Percentiles rank a stretch among this genome's conserved stretches.
These are phyloP conservation scores for Oreotrochilus melanogaster DNA, from an alignment of 2,113 vertebrate species.

Conservation along the genomic window DNA sequence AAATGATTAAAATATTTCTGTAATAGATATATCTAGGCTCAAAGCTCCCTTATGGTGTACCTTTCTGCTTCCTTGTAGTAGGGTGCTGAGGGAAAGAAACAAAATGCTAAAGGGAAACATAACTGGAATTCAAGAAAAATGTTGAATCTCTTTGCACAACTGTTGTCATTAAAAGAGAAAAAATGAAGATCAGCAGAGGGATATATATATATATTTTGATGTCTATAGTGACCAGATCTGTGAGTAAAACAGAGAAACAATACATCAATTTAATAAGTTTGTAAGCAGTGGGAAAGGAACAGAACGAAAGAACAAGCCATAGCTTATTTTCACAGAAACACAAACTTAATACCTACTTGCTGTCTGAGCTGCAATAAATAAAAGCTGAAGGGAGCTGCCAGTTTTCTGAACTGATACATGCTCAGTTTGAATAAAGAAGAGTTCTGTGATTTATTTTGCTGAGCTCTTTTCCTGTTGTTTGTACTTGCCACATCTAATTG, in stretches of 20 bases:
- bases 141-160: neutral
- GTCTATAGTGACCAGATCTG: neutral
- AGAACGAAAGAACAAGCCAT: neutral
- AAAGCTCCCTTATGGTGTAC: neutral
- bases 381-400: constrained; percentile 31
- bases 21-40: neutral
- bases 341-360: neutral
- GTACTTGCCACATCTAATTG: constrained; percentile 75
- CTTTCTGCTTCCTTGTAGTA: neutral
- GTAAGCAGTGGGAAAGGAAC: neutral
- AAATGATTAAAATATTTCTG: neutral
- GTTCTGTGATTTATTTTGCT: constrained; percentile 58
- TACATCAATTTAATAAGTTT: neutral
- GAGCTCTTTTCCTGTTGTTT: constrained; percentile 65
- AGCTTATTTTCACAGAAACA: constrained; percentile 12
- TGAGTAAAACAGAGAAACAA: neutral
- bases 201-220: neutral
- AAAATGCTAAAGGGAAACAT: neutral
- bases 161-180: neutral
- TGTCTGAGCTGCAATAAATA: neutral
- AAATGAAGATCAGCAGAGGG: neutral
- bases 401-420: constrained; percentile 38
- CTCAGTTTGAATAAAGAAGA: constrained; percentile 9
- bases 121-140: neutral
- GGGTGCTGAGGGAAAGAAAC: neutral